Percentiles rank a stretch among this genome's conserved stretches.
Evolutionary conservation across 2,888 invertebrate species (phyloP).

Genomic region (Drosophila longiperda): DNA sequence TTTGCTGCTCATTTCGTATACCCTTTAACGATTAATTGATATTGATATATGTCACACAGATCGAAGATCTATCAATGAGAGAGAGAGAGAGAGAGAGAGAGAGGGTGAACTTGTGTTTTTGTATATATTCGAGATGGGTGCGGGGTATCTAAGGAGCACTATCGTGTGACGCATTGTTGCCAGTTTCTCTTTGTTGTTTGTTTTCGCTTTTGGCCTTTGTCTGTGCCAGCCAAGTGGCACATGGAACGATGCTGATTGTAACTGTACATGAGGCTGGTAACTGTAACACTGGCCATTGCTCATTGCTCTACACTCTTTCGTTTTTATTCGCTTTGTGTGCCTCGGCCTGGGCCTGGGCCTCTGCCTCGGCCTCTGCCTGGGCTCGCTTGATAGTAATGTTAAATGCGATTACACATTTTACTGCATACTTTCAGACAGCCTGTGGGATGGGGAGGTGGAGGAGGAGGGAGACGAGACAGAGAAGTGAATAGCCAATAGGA

Average conservation of each 20-base stretch:
- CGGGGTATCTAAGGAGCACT: not conserved
- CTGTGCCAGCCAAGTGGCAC: constrained; percentile 30
- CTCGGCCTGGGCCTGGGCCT: not conserved
- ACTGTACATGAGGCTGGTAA: constrained; percentile 15
- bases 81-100: not conserved
- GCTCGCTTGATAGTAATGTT: constrained; percentile 39
- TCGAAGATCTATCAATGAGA: not conserved
- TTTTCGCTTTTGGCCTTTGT: constrained; percentile 12
- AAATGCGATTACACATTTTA: constrained; percentile 74
- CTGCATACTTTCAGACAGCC: constrained; percentile 65
- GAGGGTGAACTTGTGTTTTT: not conserved
- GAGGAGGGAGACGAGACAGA: not conserved
- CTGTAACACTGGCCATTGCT: constrained; percentile 17
- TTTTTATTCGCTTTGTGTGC: constrained; percentile 12
- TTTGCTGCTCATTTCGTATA: not conserved
- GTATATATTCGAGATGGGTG: not conserved
- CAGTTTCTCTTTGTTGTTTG: not conserved
- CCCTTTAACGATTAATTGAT: not conserved
- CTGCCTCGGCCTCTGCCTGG: not conserved
- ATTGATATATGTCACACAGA: not conserved
- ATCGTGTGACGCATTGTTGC: not conserved
- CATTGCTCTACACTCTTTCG: constrained; percentile 16
- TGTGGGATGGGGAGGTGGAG: constrained; percentile 17
- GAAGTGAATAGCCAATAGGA: constrained; percentile 20
- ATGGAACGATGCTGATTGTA: constrained; percentile 33